A percentile compares a stretch with the other conserved stretches of the same genome.
phyloP scores from a whole-genome alignment of 2,113 vertebrate genomes.

The Sceloporus tristichus region DNA sequence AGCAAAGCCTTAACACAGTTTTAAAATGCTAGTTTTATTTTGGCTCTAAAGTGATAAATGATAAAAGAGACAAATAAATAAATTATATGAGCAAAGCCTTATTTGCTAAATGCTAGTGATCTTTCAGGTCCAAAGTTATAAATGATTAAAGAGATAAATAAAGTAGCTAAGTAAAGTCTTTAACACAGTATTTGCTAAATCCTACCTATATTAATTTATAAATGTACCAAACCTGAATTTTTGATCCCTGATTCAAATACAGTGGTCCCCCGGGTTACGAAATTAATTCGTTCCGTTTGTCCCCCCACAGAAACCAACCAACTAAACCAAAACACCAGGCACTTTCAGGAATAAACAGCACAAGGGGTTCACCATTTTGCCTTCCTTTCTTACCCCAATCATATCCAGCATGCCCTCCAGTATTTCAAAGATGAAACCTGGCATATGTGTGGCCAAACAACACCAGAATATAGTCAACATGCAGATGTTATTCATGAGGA shows the following conservation, averaged over 20 bases:
- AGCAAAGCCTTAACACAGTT: background rate
- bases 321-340: too few species aligned
- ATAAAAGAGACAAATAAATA: conserved; percentile 32
- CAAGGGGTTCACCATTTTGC: background rate
- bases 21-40: background rate
- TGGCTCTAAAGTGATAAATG: background rate
- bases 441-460: background rate
- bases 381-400: background rate
- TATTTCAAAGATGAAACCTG: background rate
- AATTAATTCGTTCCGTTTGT: too few species aligned
- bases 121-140: background rate
- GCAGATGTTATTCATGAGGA: too few species aligned
- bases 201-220: too few species aligned
- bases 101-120: background rate
- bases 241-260: background rate
- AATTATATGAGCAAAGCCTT: rapidly evolving
- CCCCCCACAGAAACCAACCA: background rate
- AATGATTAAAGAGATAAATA: too few species aligned
- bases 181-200: too few species aligned
- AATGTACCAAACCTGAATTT: too few species aligned
- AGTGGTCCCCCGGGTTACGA: too few species aligned
- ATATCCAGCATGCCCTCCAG: background rate
- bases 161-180: too few species aligned
- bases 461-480: too few species aligned
- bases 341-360: background rate